phyloP scores from a whole-genome alignment of 2,113 vertebrate species.

The Formicarius rufipectus region DNA sequence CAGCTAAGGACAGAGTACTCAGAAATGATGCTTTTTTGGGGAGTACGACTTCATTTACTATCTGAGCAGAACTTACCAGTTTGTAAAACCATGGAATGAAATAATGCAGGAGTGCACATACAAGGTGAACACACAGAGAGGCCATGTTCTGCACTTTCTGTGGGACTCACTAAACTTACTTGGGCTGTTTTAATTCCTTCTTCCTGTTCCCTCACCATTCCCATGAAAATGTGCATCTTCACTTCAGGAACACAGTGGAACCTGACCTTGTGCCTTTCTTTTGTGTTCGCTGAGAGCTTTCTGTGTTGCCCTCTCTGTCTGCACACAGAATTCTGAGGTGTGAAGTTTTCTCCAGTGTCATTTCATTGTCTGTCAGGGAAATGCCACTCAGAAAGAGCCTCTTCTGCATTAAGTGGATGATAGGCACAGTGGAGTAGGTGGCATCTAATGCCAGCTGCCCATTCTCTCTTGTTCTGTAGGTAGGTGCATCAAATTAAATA shows the following conservation, averaged over 20 bases:
- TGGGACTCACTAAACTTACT: background rate
- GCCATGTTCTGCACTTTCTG: background rate
- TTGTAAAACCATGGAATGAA: background rate
- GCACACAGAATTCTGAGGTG: background rate
- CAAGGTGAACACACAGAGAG: background rate
- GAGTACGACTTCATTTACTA: background rate
- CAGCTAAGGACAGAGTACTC: background rate
- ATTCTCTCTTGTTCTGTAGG: background rate
- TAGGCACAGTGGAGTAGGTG: background rate
- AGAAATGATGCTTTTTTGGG: background rate
- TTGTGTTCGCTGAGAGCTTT: accelerated
- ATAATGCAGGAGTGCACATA: background rate
- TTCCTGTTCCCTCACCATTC: background rate
- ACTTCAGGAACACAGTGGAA: background rate
- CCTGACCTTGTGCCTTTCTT: background rate
- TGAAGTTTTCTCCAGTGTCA: background rate
- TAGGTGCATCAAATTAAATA: background rate
- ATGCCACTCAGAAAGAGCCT: background rate
- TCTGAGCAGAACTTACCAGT: background rate
- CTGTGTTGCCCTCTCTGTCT: background rate
- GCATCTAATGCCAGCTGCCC: background rate
- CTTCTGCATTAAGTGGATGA: background rate
- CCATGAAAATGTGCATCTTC: background rate
- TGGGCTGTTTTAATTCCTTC: background rate
- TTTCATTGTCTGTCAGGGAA: background rate